Evolutionary conservation across 1,140 invertebrate genomes (phyloP), one percentile per base, ranked within the genome.

Genomic region (Parapsyche elsis): DNA sequence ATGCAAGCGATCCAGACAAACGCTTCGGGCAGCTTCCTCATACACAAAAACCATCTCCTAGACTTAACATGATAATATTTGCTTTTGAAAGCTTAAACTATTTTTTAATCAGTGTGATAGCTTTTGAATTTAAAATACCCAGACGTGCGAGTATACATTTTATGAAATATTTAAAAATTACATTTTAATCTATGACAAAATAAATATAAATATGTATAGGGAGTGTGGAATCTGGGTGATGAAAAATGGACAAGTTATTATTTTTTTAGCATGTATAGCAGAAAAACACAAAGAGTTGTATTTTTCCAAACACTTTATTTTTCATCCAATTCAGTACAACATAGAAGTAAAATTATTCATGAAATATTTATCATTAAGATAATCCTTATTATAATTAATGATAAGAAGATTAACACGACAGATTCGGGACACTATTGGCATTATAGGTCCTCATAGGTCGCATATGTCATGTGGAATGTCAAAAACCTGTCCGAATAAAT

Each of bases 241-340:
- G n/a, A n/a, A n/a, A n/a, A n/a, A n/a, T n/a, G n/a, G n/a, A n/a
- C n/a, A n/a, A n/a, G n/a, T n/a, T n/a, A n/a, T n/a, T n/a, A n/a
- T n/a, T n/a, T n/a, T n/a, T n/a, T n/a, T n/a, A n/a, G n/a, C n/a
- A n/a, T n/a, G n/a, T n/a, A n/a, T n/a, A n/a, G n/a, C 7, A 38
- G 30, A 77, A 77, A 44, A 57, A 44, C 61, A 53, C 21, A 14
- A 49, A 21, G 76, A 81, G 77, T 26, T 26, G 9, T 10, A 67
- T 71, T 78, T 83, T 83, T 83, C 81, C 82, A 83, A 83, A 83
- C 82, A 83, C 82, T 83, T 83, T 83, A 83, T 83, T 83, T 81
- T 83, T 83, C 82, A 83, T 83, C 57, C 82, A 83, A 81, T 83
- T 83, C 82, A 83, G 82, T 83, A 83, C 82, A 83, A 83, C 82